Evolutionary conservation across 2,797 vertebrate species (phyloP).

Genomic region (Leptodactylus fallax): DNA sequence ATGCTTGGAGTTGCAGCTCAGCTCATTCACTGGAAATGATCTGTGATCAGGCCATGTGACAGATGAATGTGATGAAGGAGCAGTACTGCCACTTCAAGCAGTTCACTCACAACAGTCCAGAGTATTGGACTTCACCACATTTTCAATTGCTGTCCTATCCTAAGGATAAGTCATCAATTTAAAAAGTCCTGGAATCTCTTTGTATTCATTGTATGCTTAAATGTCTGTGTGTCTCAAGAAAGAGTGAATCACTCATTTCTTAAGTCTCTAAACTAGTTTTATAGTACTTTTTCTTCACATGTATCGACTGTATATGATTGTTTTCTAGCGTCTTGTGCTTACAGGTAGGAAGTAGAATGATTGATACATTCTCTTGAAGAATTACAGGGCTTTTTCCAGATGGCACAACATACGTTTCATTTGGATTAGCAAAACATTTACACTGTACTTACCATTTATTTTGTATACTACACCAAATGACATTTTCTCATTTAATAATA

Average conservation of each 20-base stretch:
- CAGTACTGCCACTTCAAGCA: too few relatives aligned
- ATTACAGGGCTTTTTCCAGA: conserved; percentile 34
- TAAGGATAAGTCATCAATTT: too few relatives aligned
- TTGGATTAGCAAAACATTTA: conserved; percentile 25
- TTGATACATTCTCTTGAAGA: conserved; percentile 33
- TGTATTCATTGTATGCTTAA: background rate
- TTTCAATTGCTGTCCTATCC: too few relatives aligned
- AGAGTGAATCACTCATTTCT: background rate
- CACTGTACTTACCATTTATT: background rate
- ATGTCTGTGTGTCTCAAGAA: background rate
- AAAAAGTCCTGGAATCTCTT: too few relatives aligned
- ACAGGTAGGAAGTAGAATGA: conserved; percentile 27
- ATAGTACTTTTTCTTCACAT: background rate
- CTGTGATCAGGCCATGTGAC: too few relatives aligned
- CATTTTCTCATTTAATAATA: background rate
- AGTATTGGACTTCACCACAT: too few relatives aligned
- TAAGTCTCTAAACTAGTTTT: background rate
- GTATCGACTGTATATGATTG: background rate
- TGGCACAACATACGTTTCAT: conserved; percentile 35
- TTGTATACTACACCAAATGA: background rate
- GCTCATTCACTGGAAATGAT: too few relatives aligned
- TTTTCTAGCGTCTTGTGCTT: background rate
- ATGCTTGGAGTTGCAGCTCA: too few relatives aligned
- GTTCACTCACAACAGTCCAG: too few relatives aligned
- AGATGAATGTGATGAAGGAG: too few relatives aligned